Evolutionary conservation across 2,888 invertebrate genomes (phyloP), one percentile per base, ranked within the genome.

Genomic region (Chloromyia formosa): DNA sequence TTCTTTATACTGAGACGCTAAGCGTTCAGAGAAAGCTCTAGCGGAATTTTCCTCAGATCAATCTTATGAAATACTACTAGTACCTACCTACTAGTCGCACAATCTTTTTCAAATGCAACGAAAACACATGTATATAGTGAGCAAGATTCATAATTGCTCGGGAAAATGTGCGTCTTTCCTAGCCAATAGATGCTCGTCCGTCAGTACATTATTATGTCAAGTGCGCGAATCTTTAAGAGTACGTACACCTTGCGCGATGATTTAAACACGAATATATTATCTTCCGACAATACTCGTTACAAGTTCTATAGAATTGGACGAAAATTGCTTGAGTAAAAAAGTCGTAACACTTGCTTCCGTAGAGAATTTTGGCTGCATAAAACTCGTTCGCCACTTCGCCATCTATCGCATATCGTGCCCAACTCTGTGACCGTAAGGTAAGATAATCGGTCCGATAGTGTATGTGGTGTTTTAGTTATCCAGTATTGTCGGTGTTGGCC

Each of bases 31-130:
- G 71, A 71, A 71, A 71, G 71, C 71, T 56, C 40, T 40, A 71
- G 71, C 40, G 71, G 71, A 71, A 71, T 71, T 71, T 71, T 71
- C 71, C 58, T 45, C 49, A 22, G 61, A 18, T 71, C 40, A 58
- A 58, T 71, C 56, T 58, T 58, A 58, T 23, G 40, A 71, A 71
- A 66, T 10, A 56, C 35, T 56, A 56, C 20, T 35, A 35, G 27
- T 35, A 49, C 16, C 12, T n/a, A 49, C 49, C 12, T 7, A 4
- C 60, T 60, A 16, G 12, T 22, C 60, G 60, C n/a, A 27, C n/a
- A 23, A 60, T 60, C 23, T 56, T 22, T 18, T 18, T 56, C 16
- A 23, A 22, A 27, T 18, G 27, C 27, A 12, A 23, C 60, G 60
- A 23, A 23, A n/a, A n/a, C 16, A 27, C 22, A 12, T 23, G 23